phyloP scores from a whole-genome alignment of 2,113 vertebrate genomes.

The Mellivora capensis region DNA sequence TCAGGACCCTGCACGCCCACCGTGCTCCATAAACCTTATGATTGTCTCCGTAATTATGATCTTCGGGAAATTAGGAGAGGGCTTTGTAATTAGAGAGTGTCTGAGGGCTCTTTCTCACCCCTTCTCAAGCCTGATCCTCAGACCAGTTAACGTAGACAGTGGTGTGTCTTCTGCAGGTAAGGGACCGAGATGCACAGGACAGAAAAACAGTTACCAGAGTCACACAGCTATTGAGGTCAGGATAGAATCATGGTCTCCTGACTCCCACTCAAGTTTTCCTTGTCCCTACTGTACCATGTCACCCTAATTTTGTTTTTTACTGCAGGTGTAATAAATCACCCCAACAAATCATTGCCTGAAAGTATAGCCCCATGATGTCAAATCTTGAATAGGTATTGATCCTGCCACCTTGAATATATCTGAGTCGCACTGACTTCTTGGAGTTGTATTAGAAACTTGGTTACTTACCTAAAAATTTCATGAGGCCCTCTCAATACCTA shows the following conservation, averaged over 20 bases:
- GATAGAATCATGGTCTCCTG: not conserved
- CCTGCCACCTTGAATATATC: not conserved
- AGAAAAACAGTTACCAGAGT: no score
- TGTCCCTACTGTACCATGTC: accelerated
- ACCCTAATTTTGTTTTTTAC: not conserved
- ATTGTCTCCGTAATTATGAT: not conserved
- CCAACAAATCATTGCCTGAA: not conserved
- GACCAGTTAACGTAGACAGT: accelerated
- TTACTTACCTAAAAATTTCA: not conserved
- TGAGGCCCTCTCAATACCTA: not conserved
- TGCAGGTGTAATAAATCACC: not conserved
- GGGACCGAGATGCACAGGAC: accelerated
- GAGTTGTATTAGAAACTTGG: not conserved
- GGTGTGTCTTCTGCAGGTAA: not conserved
- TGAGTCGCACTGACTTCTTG: not conserved
- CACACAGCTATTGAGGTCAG: accelerated
- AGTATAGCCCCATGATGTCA: not conserved
- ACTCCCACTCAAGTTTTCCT: not conserved
- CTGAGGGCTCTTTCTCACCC: not conserved
- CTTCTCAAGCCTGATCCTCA: no score
- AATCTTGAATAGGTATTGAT: not conserved
- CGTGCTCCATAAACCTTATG: accelerated
- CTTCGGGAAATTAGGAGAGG: not conserved
- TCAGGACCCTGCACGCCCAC: accelerated
- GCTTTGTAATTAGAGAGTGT: not conserved